Percentiles rank a stretch among this genome's conserved stretches.
Evolutionary conservation across 2,113 vertebrate genomes (phyloP).

Genomic region (human (Homo sapiens)): GRCh38 chr13:59642001-59642500

Average conservation of each 20-base stretch:
- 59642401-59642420: too few species aligned
- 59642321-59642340: background rate
- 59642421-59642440: too few species aligned
- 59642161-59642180: background rate
- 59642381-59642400: too few species aligned
- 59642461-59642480: too few species aligned
- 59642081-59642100: background rate
- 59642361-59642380: too few species aligned
- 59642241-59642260: background rate
- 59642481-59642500: too few species aligned
- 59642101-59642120: background rate
- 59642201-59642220: background rate
- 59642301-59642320: background rate
- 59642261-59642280: background rate
- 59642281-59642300: background rate
- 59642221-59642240: background rate
- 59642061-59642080: background rate
- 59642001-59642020: background rate
- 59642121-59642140: background rate
- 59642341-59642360: background rate
- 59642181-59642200: background rate
- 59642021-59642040: background rate
- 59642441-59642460: too few species aligned
- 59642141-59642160: background rate
- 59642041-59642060: background rate